These are phyloP conservation scores for Aquatica leii DNA, from an alignment of 2,888 invertebrate species.

Conservation along the genomic window DNA sequence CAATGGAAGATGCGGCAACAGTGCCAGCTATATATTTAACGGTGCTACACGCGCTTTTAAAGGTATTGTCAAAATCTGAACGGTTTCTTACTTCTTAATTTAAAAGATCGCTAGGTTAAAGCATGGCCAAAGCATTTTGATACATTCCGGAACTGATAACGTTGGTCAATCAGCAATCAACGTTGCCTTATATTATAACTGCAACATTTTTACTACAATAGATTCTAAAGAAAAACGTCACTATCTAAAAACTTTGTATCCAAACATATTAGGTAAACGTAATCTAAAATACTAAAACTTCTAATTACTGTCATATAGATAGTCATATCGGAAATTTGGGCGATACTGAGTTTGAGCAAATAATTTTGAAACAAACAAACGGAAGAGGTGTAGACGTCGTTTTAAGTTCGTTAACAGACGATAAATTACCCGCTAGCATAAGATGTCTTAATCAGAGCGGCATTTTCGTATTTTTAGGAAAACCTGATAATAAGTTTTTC, in stretches of 20 bases:
- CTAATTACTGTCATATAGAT: no score
- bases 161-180: slow-evolving; percentile 83
- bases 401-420: slow-evolving; percentile 90
- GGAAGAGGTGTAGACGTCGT: slow-evolving; percentile 92
- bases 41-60: no score
- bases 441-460: slow-evolving; percentile 69
- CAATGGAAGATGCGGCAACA: no score
- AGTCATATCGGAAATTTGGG: slow-evolving; percentile 87
- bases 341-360: slow-evolving; percentile 85
- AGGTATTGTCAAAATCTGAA: no score
- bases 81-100: slow-evolving; percentile 48
- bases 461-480: no score
- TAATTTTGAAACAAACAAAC: slow-evolving; percentile 80
- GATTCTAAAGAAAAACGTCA: slow-evolving; percentile 70
- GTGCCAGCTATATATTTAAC: no score
- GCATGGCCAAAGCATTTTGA: slow-evolving; percentile 60
- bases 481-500: no score
- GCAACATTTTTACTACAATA: slow-evolving; percentile 76
- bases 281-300: no score
- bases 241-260: slow-evolving; percentile 67
- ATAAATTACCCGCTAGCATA: slow-evolving; percentile 80
- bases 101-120: slow-evolving; percentile 58
- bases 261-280: slow-evolving; percentile 56
- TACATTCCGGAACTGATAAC: slow-evolving; percentile 73
- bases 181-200: slow-evolving; percentile 70